phyloP scores from a whole-genome alignment of 2,113 vertebrate genomes.

The Galeopterus variegatus region DNA sequence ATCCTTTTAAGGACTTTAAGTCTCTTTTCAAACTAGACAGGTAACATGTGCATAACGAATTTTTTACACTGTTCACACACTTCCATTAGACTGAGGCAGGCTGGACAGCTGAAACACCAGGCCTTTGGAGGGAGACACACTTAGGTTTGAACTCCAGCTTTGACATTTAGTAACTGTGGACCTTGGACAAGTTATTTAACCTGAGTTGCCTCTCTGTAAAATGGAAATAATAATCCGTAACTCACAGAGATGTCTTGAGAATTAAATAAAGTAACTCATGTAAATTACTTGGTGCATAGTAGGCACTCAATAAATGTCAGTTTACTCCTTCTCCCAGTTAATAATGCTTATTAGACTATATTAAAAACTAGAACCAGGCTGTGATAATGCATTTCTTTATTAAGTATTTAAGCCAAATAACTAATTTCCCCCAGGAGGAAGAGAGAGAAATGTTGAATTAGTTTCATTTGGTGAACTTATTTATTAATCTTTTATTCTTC shows the following conservation, averaged over 20 bases:
- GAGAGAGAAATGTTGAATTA: slow-evolving; percentile 62
- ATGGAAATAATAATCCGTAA: slow-evolving; percentile 48
- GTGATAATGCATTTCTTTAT: slow-evolving; percentile 81
- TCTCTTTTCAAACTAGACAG: neutral
- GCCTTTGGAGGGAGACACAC: neutral
- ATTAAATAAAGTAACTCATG: slow-evolving; percentile 76
- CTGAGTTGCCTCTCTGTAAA: neutral
- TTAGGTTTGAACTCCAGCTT: neutral
- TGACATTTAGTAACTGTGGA: neutral
- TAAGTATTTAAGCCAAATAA: slow-evolving; percentile 82
- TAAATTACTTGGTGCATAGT: slow-evolving; percentile 82
- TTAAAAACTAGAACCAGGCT: slow-evolving; percentile 80
- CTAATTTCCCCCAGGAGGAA: slow-evolving; percentile 71
- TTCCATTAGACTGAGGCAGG: neutral
- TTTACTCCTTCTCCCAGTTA: slow-evolving; percentile 69
- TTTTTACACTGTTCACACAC: neutral
- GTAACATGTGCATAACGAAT: neutral
- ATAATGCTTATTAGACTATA: slow-evolving; percentile 82
- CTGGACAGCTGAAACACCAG: fast-evolving
- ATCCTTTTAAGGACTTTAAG: neutral
- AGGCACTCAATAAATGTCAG: slow-evolving; percentile 82
- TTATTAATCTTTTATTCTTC: slow-evolving; percentile 66
- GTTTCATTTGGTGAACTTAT: slow-evolving; percentile 71
- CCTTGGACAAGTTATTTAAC: slow-evolving; percentile 19
- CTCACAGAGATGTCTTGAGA: slow-evolving; percentile 54